Evolutionary conservation across 1,140 invertebrate species (phyloP), one percentile per base, ranked within the genome.

Genomic region (Tetramorium alpestre): DNA sequence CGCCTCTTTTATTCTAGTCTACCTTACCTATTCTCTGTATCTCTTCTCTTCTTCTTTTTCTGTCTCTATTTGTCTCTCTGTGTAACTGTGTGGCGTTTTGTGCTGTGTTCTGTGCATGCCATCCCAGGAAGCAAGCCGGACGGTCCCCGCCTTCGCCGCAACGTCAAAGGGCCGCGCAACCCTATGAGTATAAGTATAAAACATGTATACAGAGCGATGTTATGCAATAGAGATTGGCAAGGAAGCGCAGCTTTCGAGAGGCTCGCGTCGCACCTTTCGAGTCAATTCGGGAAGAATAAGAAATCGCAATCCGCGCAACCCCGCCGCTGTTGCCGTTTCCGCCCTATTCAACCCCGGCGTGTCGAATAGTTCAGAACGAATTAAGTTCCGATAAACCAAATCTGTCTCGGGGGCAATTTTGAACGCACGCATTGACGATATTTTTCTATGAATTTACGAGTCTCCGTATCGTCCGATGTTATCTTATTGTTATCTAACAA

Each of bases 31-130:
- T 86, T 33, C 33, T 33, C 67, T 60, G 62, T 88, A 78, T 82
- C 81, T 88, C 58, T 84, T 89, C 56, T 93, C 91, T 91, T 93
- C 88, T 94, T 91, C 91, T 93, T 91, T 93, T 88, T 94, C 92
- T 93, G 91, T 94, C 89, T 94, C 92, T 94, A 92, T 91, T 89
- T 94, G 92, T 94, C 91, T 95, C 92, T 94, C 93, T 91, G 90
- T 91, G 94, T 95, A 95, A 95, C 91, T 95, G 93, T 95, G 94
- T 95, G 94, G 94, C 93, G 93, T 95, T 95, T 95, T 95, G 94
- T 95, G 93, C 93, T 95, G 94, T 95, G 92, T 95, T 95, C 93
- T 95, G 94, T 95, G 95, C 95, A 95, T 95, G 95, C 95, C 91
- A 94, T 93, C 95, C 93, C 94, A 95, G 95, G 95, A 95, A 92